These are phyloP conservation scores for Hippocampus abdominalis DNA, from an alignment of 2,113 vertebrate species.

Conservation along the genomic window DNA sequence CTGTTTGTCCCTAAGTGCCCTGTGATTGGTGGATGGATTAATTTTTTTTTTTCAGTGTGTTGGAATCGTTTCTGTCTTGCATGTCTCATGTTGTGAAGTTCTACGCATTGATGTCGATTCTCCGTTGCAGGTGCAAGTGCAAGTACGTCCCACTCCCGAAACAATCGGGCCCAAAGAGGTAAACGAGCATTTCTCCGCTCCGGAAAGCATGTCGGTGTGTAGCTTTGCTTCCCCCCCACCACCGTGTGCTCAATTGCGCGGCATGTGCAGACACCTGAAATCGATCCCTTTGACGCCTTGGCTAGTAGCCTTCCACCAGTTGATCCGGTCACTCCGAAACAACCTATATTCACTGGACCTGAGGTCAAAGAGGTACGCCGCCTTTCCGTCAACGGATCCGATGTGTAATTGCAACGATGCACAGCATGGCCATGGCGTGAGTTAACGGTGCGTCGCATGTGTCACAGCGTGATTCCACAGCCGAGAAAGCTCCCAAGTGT, in stretches of 20 bases:
- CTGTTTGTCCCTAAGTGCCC: no score
- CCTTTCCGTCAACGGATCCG: background rate
- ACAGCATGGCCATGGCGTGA: slow-evolving; percentile 28
- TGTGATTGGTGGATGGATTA: no score
- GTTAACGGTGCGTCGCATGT: slow-evolving; percentile 48
- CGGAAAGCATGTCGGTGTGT: slow-evolving; percentile 42
- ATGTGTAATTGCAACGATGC: background rate
- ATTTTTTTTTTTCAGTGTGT: background rate
- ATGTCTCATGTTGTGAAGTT: background rate
- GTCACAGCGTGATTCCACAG: slow-evolving; percentile 47
- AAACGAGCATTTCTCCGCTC: slow-evolving; percentile 7
- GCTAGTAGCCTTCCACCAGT: slow-evolving; percentile 58
- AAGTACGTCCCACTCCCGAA: slow-evolving; percentile 40
- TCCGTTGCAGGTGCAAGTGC: slow-evolving; percentile 64
- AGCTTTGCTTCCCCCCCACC: slow-evolving; percentile 4
- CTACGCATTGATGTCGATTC: slow-evolving; percentile 15
- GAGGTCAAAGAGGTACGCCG: slow-evolving; percentile 67
- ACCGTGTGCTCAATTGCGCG: slow-evolving; percentile 41
- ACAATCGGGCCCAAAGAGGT: slow-evolving; percentile 53
- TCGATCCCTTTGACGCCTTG: slow-evolving; percentile 68
- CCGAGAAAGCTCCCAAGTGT: slow-evolving; percentile 30
- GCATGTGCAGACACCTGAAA: slow-evolving; percentile 51
- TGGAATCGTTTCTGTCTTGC: background rate
- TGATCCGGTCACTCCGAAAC: slow-evolving; percentile 21
- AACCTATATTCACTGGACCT: slow-evolving; percentile 61